These are phyloP conservation scores for Seriola dumerili DNA, from an alignment of 2,113 vertebrate species.

Conservation along the genomic window DNA sequence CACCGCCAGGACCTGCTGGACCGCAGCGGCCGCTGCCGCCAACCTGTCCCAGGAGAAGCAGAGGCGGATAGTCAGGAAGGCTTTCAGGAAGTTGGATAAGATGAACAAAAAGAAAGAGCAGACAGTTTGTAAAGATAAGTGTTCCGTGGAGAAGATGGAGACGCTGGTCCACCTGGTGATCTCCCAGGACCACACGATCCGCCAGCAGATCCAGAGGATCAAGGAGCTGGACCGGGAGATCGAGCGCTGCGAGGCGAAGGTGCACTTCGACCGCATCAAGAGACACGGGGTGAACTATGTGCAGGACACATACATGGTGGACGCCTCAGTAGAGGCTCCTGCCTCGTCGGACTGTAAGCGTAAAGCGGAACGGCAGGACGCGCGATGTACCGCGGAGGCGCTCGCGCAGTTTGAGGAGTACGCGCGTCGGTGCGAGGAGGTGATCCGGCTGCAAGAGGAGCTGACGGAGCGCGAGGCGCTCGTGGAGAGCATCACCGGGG, in stretches of 20 bases:
- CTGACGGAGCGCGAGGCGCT: conserved; percentile 90
- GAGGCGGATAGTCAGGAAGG: conserved; percentile 93
- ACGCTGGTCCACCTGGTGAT: conserved; percentile 96
- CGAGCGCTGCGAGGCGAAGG: conserved; percentile 91
- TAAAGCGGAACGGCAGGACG: conserved; percentile 54
- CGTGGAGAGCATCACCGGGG: conserved; percentile 88
- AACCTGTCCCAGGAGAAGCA: conserved; percentile 90
- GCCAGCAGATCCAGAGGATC: conserved; percentile 94
- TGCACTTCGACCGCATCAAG: conserved; percentile 92
- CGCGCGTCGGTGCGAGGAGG: conserved; percentile 86
- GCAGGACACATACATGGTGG: conserved; percentile 95
- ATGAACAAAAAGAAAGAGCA: conserved; percentile 91
- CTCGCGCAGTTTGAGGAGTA: conserved; percentile 88
- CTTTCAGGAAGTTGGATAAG: conserved; percentile 96
- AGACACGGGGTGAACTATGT: conserved; percentile 95
- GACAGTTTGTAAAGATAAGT: conserved; percentile 76
- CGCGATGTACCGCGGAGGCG: conserved; percentile 58
- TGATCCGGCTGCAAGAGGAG: conserved; percentile 90
- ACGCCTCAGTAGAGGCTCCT: conserved; percentile 66
- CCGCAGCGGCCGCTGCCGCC: conserved; percentile 49
- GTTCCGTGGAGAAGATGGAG: conserved; percentile 91
- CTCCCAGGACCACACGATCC: conserved; percentile 97
- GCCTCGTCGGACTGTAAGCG: conserved; percentile 37
- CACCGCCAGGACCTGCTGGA: conserved; percentile 76
- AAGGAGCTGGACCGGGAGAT: conserved; percentile 94